A percentile compares a stretch with the other conserved stretches of the same genome.
Conservation (phyloP, 2,797 vertebrate genomes). For the Gymnothorax javanicus region DNA sequence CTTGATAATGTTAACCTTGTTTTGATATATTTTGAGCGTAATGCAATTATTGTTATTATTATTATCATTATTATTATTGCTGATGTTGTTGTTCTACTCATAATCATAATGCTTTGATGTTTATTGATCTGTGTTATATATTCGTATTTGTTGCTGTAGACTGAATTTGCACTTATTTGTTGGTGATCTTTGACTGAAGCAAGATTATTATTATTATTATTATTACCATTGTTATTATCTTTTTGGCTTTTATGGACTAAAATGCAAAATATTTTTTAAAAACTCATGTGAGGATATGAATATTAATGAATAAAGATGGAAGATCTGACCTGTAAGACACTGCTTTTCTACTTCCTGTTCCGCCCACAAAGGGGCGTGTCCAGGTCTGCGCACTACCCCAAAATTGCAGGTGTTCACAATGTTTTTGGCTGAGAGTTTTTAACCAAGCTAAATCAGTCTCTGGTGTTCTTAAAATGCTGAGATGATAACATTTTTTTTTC, state of each 20-base stretch:
- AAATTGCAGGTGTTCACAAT: not conserved
- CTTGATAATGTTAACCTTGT: not conserved
- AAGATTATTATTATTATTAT: not conserved
- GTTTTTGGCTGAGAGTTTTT: too few relatives aligned
- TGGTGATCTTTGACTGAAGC: slow-evolving; percentile 42
- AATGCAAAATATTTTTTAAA: slow-evolving; percentile 75
- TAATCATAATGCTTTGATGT: slow-evolving; percentile 31
- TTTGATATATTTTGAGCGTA: not conserved
- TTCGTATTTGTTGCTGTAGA: slow-evolving; percentile 8
- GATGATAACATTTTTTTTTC: too few relatives aligned
- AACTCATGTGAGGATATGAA: slow-evolving; percentile 68
- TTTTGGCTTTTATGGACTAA: slow-evolving; percentile 61
- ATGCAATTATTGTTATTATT: slow-evolving; percentile 45
- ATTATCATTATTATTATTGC: slow-evolving; percentile 45
- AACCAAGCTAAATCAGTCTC: too few relatives aligned
- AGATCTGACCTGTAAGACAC: not conserved
- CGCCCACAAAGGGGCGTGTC: not conserved
- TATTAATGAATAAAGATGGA: slow-evolving; percentile 51
- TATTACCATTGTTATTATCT: not conserved
- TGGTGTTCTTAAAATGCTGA: too few relatives aligned
- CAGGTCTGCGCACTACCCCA: not conserved
- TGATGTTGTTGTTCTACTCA: slow-evolving; percentile 21
- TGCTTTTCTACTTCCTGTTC: not conserved
- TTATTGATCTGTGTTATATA: slow-evolving; percentile 20
- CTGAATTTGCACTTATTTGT: slow-evolving; percentile 17